Conservation (phyloP, 2,113 vertebrate species). For the Cercopithecus mona region DNA sequence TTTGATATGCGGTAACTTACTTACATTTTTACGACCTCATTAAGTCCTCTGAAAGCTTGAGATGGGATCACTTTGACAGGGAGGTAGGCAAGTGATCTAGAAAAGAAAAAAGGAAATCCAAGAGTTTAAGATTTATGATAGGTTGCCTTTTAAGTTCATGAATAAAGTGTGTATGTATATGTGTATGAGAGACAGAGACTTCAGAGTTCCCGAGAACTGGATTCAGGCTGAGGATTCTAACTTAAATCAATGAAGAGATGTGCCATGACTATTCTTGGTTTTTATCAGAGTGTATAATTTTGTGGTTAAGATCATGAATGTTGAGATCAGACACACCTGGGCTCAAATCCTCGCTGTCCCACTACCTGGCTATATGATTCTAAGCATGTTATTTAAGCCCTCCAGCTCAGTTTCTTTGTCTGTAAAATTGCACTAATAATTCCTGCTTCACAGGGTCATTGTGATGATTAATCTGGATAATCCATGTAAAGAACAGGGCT, state of each 20-base stretch:
- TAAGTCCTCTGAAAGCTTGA: conserved; percentile 90
- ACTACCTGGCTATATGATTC: background rate
- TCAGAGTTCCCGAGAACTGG: background rate
- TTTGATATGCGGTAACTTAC: conserved; percentile 75
- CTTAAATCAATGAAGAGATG: background rate
- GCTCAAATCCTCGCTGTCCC: background rate
- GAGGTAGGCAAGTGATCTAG: conserved; percentile 89
- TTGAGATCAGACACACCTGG: background rate
- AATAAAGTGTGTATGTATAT: background rate
- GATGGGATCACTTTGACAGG: conserved; percentile 88
- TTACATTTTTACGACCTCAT: conserved; percentile 91
- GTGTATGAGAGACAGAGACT: background rate
- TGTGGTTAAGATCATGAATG: background rate
- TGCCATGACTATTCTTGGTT: background rate
- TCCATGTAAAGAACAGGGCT: background rate
- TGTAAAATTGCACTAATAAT: background rate
- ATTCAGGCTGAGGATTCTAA: conserved; percentile 4
- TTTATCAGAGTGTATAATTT: background rate
- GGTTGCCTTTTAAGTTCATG: conserved; percentile 34
- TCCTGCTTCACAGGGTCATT: background rate
- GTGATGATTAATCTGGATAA: background rate
- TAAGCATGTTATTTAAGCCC: background rate
- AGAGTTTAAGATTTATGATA: conserved; percentile 47
- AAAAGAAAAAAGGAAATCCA: conserved; percentile 72
- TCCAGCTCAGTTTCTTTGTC: background rate